These are phyloP conservation scores for Drosophila atripex DNA, from an alignment of 2,888 invertebrate genomes.

Conservation along the genomic window DNA sequence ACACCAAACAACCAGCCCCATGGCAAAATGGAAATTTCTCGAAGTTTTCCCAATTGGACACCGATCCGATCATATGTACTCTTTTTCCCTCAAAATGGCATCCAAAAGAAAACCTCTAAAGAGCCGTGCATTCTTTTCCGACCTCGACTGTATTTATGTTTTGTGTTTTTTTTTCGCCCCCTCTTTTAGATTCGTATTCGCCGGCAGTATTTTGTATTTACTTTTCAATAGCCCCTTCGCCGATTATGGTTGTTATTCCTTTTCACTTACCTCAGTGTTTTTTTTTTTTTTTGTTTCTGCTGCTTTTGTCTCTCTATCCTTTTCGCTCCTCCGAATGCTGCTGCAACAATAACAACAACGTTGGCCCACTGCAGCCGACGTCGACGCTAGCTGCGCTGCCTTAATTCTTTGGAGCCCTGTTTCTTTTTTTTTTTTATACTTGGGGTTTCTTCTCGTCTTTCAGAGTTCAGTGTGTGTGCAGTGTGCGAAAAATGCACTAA, in stretches of 20 bases:
- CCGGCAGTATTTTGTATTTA: slow-evolving; percentile 39
- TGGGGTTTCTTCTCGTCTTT: slow-evolving; percentile 27
- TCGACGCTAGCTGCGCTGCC: slow-evolving; percentile 22
- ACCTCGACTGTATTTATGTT: slow-evolving; percentile 27
- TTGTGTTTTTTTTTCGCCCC: slow-evolving; percentile 19
- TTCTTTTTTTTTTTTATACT: slow-evolving; percentile 31
- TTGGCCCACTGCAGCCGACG: slow-evolving; percentile 27
- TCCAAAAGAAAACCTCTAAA: neutral
- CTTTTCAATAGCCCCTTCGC: slow-evolving; percentile 32
- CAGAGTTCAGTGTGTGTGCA: slow-evolving; percentile 5
- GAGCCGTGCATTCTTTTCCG: neutral
- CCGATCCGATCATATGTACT: neutral
- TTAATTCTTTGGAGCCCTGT: slow-evolving; percentile 20
- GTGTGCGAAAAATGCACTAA: slow-evolving; percentile 51
- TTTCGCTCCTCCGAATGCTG: slow-evolving; percentile 14
- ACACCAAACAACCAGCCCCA: slow-evolving; percentile 33
- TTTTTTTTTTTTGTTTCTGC: slow-evolving; percentile 16
- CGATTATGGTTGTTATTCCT: slow-evolving; percentile 15
- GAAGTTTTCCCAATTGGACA: slow-evolving; percentile 21
- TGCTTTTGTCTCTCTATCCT: slow-evolving; percentile 7
- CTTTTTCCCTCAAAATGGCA: neutral
- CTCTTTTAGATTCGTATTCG: slow-evolving; percentile 37
- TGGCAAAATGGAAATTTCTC: slow-evolving; percentile 13
- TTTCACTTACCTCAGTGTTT: slow-evolving; percentile 38
- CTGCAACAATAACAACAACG: slow-evolving; percentile 40